phyloP scores from a whole-genome alignment of 2,113 vertebrate species.

The Crotalus tigris region DNA sequence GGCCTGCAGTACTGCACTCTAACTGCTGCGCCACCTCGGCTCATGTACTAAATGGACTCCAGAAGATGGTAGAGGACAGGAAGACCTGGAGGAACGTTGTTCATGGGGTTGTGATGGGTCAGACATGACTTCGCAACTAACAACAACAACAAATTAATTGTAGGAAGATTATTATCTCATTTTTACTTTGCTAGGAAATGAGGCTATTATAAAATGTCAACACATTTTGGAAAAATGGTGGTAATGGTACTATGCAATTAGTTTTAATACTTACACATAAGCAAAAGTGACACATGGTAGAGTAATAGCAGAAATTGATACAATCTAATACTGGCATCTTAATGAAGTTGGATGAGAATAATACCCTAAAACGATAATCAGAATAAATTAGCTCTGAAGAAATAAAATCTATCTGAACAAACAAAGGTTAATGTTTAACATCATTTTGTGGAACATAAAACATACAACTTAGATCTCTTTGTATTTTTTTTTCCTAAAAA shows the following conservation, averaged over 20 bases:
- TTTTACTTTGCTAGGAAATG: neutral
- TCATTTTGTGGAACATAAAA: neutral
- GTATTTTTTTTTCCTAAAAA: neutral
- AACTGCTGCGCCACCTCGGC: too few species aligned
- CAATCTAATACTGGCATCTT: neutral
- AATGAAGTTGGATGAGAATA: neutral
- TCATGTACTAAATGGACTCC: too few species aligned
- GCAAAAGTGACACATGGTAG: neutral
- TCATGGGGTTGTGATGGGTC: too few species aligned
- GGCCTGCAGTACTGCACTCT: too few species aligned
- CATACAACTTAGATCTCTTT: neutral
- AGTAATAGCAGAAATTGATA: neutral
- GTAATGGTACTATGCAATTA: neutral
- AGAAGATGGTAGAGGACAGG: too few species aligned
- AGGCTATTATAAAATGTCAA: neutral
- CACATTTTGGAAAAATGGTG: neutral
- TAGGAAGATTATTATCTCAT: neutral
- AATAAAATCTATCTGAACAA: neutral
- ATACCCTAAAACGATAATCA: neutral
- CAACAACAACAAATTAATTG: neutral
- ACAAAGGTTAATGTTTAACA: slow-evolving; percentile 26
- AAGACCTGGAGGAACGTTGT: too few species aligned
- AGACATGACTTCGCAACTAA: too few species aligned
- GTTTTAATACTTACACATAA: neutral
- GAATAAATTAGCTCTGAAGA: slow-evolving; percentile 24